Evolutionary conservation across 2,113 vertebrate species (phyloP).

Genomic region (Megaceryle torquata): DNA sequence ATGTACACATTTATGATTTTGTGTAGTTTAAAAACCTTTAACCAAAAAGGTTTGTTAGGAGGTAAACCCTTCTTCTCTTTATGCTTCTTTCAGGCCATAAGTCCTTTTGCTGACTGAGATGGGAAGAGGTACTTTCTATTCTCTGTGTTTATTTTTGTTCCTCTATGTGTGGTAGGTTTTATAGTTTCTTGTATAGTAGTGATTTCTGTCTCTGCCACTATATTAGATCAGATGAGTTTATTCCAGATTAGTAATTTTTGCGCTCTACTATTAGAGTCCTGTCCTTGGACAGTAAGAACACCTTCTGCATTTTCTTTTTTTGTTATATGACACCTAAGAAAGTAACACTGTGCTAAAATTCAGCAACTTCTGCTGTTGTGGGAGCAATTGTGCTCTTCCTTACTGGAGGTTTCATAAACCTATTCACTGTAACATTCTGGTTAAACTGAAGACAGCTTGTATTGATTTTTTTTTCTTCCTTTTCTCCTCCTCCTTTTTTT

Average conservation of each 20-base stretch:
- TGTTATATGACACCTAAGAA: constrained; percentile 19
- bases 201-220: neutral
- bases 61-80: neutral
- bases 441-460: constrained; percentile 60
- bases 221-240: constrained; percentile 5
- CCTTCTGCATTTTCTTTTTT: constrained; percentile 17
- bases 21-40: neutral
- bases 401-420: constrained; percentile 57
- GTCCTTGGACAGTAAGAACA: neutral
- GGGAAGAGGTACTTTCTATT: neutral
- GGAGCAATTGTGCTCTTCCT: constrained; percentile 47
- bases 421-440: constrained; percentile 58
- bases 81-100: neutral
- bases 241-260: constrained; percentile 28
- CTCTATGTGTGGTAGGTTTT: neutral
- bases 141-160: neutral
- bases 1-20: neutral
- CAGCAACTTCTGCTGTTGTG: constrained; percentile 48
- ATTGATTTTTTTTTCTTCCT: constrained; percentile 51
- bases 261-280: neutral
- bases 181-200: neutral
- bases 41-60: neutral
- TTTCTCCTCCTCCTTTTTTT: neutral
- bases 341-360: constrained; percentile 42
- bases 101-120: neutral